phyloP scores from a whole-genome alignment of 2,888 invertebrate species.

The Melanargia galathea region DNA sequence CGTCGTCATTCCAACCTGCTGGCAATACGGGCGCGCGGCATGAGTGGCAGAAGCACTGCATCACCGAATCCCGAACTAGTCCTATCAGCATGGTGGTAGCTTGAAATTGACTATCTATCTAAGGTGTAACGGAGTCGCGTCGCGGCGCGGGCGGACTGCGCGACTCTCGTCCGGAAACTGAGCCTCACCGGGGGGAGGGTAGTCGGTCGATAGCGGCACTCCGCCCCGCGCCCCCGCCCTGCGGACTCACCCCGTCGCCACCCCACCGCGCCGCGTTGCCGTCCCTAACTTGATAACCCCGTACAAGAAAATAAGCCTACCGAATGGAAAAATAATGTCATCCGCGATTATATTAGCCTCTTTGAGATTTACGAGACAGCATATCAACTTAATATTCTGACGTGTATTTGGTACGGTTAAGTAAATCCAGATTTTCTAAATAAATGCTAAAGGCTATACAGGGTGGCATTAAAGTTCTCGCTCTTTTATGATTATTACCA shows the following conservation, averaged over 20 bases:
- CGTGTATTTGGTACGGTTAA: conserved; percentile 11
- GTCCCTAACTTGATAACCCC: conserved; percentile 80
- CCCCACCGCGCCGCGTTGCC: conserved; percentile 62
- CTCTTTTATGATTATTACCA: neutral
- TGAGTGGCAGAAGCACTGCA: conserved; percentile 97
- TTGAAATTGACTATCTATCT: conserved; percentile 78
- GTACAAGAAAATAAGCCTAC: conserved; percentile 79
- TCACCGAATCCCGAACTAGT: conserved; percentile 94
- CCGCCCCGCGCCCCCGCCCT: conserved; percentile 69
- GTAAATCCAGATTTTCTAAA: conserved; percentile 9
- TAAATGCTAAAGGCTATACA: neutral
- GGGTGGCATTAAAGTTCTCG: neutral
- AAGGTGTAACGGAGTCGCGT: conserved; percentile 74
- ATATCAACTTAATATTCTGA: conserved; percentile 23
- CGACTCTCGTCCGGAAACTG: conserved; percentile 84
- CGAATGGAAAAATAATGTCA: conserved; percentile 79
- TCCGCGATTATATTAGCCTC: conserved; percentile 41
- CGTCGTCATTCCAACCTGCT: conserved; percentile 83
- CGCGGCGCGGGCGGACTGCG: conserved; percentile 83
- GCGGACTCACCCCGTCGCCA: conserved; percentile 69
- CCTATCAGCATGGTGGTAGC: conserved; percentile 90
- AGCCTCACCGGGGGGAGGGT: conserved; percentile 80
- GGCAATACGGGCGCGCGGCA: conserved; percentile 92
- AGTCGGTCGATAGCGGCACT: conserved; percentile 83
- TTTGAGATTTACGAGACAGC: conserved; percentile 25